Percentiles rank a stretch among this genome's conserved stretches.
Evolutionary conservation across 2,888 invertebrate species (phyloP).

Genomic region (Drosophila formosana): DNA sequence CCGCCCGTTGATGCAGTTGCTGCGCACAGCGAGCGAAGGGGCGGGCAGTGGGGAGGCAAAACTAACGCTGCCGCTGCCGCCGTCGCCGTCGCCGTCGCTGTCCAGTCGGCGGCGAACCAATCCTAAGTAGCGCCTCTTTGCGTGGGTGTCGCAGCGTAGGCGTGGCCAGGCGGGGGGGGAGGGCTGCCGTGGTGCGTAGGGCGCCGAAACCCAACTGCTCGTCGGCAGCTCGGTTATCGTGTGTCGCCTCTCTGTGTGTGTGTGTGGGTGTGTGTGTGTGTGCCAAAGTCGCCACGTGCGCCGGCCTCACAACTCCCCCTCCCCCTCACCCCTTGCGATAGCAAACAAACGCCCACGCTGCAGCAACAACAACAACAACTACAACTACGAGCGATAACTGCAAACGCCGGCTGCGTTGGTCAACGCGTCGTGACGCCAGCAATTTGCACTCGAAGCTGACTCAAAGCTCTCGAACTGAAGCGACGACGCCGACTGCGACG

Average conservation of each 20-base stretch:
- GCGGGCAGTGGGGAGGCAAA: conserved; percentile 6
- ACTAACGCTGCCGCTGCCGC: not conserved
- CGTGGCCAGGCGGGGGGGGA: conserved; percentile 71
- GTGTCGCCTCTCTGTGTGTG: not conserved
- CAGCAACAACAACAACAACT: not conserved
- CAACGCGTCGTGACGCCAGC: conserved; percentile 19
- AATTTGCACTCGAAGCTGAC: conserved; percentile 54
- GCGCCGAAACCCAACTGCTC: conserved; percentile 36
- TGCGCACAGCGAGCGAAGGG: too few species aligned
- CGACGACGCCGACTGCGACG: conserved; percentile 7
- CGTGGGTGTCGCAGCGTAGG: conserved; percentile 77
- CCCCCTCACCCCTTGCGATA: conserved; percentile 4
- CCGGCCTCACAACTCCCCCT: conserved; percentile 34
- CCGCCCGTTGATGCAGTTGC: not conserved
- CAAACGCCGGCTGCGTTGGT: conserved; percentile 48
- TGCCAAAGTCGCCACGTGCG: conserved; percentile 70
- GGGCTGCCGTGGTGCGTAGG: conserved; percentile 44
- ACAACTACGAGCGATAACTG: conserved; percentile 7
- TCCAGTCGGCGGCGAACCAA: conserved; percentile 75
- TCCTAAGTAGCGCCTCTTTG: conserved; percentile 75
- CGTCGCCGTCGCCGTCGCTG: conserved; percentile 28
- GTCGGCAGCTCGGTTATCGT: conserved; percentile 4
- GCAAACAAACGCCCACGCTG: too few species aligned
- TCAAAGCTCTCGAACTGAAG: conserved; percentile 23
- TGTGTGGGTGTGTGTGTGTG: conserved; percentile 18